Base-by-base conservation (phyloP, 2,888 invertebrate genomes). In the Alviniconcha strummeri region DNA sequence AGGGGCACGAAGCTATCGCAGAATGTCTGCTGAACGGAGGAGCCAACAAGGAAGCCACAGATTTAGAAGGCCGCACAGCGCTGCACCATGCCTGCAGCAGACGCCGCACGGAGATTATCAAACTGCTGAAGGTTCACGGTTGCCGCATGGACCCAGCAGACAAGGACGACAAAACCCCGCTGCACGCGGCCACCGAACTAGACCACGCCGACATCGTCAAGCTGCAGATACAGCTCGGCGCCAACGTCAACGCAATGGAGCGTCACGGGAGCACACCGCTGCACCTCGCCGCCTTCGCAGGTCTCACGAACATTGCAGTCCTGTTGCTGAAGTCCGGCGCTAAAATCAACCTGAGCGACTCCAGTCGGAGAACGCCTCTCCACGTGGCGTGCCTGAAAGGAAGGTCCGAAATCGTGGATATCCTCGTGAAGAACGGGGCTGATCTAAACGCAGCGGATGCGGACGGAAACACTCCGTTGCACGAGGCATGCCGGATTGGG, bases 401-500 rank as follows among this genome's bases (percentile, higher is more conserved):
- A 9, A 7, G 36, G 11, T 15, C 9, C 1, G 17, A 7, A 9
- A 15, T 55, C 17, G 75, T 17, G 6, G 4, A 55, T 9, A 6
- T 75, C 17, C 75, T 75, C 8, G 6, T 75, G 13, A 17, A 75
- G 4, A 7, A 52, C 55, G 3, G 8, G 13, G 75, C 55, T 13
- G 17, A 54, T 17, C 19, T 82, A 15, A 54, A 82, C 11, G 17
- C 64, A 11, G 36, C 19, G 19, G 82, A 82, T 19, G 64, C 17
- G n/a, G 77, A 64, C 19, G 83, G 79, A 13, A 75, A 19, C 54
- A 83, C 83, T 17, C 69, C 78, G 11, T 36, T 83, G 52, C 77
- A 77, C 52, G n/a, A 79, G 15, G 83, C 83, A 54, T 71, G 74
- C 78, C 7, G n/a, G 7, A 19, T 15, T 1, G 71, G 19, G 7